Base-by-base conservation (phyloP, 2,113 vertebrate genomes). In the Toxotes jaculatrix region DNA sequence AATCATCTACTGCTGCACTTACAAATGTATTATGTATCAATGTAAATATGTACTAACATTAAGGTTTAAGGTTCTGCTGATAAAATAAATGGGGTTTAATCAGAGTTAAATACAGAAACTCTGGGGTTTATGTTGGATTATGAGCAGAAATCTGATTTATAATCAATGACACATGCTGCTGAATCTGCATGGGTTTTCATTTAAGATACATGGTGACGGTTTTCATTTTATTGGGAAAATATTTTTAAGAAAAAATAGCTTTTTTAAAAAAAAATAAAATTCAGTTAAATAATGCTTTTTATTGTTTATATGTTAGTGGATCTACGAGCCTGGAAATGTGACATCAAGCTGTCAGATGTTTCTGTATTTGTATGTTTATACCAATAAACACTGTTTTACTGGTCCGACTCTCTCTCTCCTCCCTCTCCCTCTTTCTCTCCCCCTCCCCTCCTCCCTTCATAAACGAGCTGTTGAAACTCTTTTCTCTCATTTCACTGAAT, bases 361-460 rank as follows among this genome's bases (percentile, higher is more conserved):
- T 96, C 95, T 96, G 94, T 95, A 92, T 95, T 93, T 96, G 94
- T 96, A 94, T 96, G 96, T 97, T 97, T 96, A 95, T 96, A 95
- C 89, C 96, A 97, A 97, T 98, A 97, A 96, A 96, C 42, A 5
- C 70, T 23, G 53, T 71, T 96, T 95, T 95, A 94, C 94, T 95
- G 93, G 80, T 92, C 79, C 19, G 14, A 21, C 40, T 9, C 47
- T 51, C 6, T 3, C 36, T 10, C 55, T 3, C 12, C 49, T 4
- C 19, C 49, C 21, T 9, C 8, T 53, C 3, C 11, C 21, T 23
- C 21, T 55, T 16, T 23, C 77, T 31, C 47, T 8, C 60, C 11
- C n/a, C 1, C 34, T 13, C 65, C 5, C 2, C 49, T 4, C 38
- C 17, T 31, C 51, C 23, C 79, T 45, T 72, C 40, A 3, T 61